Base-by-base conservation (phyloP, 1,140 invertebrate genomes). In the Drosophila equinoxialis region DNA sequence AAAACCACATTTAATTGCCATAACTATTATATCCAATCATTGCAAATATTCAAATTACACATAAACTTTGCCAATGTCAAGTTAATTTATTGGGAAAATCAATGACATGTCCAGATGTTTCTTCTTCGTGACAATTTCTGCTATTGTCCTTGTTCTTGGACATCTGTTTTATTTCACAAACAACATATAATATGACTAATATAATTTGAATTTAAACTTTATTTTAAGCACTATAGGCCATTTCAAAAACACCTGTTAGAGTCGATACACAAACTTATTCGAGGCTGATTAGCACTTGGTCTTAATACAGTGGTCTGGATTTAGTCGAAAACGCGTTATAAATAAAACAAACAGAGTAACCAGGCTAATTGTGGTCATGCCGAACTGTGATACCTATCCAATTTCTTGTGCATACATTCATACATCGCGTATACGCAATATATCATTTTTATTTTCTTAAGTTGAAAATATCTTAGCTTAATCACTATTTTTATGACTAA, bases 51-150 rank as follows among this genome's bases (percentile, higher is more conserved):
- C 1, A 11, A 17, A 20, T 10, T 8, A 59, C n/a, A 39, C 3
- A 3, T 37, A 37, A 20, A 13, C 30, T 4, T 6, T 39, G 57
- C 33, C 13, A 35, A n/a, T 58, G 55, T 58, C 55, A 58, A 58
- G 33, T 37, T 20, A 39, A 59, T 59, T 59, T 39, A 8, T 37
- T 59, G 57, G 57, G 57, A 59, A 59, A 59, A 59, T 59, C 57
- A 59, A 59, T 59, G 33, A 37, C 33, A 39, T 39, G 33, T 59
- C 14, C 57, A 59, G 57, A 59, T 59, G 57, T 59, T 20, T 14
- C 26, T 4, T 3, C n/a, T 51, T 51, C 17, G 20, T 14, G 30
- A 17, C 55, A 58, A 37, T 58, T 30, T 58, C 4, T 8, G 30
- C 8, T 11, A 23, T 23, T 35, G 35, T 58, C 30, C 55, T n/a